Conservation (phyloP, 2,888 invertebrate species). For the Strigamia transsilvanica region DNA sequence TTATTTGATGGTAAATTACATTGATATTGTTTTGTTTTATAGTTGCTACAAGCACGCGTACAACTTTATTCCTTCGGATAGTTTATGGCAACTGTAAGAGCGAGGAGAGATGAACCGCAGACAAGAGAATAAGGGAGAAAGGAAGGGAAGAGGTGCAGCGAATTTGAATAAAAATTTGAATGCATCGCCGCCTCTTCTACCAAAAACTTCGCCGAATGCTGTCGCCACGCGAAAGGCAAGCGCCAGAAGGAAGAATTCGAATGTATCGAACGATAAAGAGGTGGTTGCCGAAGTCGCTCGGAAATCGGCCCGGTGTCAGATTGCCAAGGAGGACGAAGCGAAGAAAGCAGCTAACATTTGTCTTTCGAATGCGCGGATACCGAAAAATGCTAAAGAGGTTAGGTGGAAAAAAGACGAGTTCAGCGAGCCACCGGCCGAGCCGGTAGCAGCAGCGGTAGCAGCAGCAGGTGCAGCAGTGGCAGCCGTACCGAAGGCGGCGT, state of each 20-base stretch:
- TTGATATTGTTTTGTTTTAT: too few relatives aligned
- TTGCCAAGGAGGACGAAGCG: neutral
- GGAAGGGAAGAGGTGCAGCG: slow-evolving; percentile 48
- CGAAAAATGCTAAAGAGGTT: neutral
- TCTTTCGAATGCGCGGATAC: neutral
- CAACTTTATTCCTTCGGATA: neutral
- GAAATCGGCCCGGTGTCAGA: neutral
- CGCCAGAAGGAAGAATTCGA: slow-evolving; percentile 13
- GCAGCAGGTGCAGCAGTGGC: neutral
- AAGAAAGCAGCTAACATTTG: neutral
- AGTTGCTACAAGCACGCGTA: too few relatives aligned
- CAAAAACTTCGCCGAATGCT: neutral
- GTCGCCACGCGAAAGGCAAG: slow-evolving; percentile 15
- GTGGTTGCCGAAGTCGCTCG: neutral
- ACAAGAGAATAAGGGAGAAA: slow-evolving; percentile 47
- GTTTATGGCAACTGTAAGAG: slow-evolving; percentile 18
- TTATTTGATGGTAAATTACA: too few relatives aligned
- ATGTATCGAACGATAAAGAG: neutral
- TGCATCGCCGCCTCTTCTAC: neutral
- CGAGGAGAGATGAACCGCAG: slow-evolving; percentile 45
- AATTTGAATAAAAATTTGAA: neutral
- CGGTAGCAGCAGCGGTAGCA: neutral
- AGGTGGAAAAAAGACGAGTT: neutral
- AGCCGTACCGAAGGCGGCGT: neutral
- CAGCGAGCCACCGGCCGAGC: neutral